Evolutionary conservation across 2,888 invertebrate genomes (phyloP).

Genomic region (Pycnomerus fuliginosus): DNA sequence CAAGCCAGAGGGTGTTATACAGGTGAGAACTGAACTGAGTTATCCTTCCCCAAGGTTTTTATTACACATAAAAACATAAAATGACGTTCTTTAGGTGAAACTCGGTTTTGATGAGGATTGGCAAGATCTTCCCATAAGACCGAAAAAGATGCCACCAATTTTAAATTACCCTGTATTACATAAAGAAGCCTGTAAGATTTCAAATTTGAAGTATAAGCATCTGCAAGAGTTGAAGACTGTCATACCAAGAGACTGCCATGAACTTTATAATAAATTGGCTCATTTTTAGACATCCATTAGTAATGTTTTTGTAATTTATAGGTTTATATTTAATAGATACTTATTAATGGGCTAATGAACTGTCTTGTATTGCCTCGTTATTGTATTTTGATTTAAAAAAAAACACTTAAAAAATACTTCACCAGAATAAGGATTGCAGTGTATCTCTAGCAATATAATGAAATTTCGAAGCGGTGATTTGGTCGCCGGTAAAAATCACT

Average conservation of each 20-base stretch:
- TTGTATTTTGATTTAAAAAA: too few relatives aligned
- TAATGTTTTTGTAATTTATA: too few relatives aligned
- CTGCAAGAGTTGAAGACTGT: conserved; percentile 10
- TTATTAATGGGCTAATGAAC: too few relatives aligned
- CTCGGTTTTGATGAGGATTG: conserved; percentile 8
- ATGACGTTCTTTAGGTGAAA: conserved; percentile 5
- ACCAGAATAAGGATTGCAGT: too few relatives aligned
- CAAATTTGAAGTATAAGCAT: conserved; percentile 7
- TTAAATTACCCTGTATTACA: not conserved
- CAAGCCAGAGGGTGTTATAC: conserved; percentile 7
- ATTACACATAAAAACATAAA: too few relatives aligned
- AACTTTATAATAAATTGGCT: conserved; percentile 8
- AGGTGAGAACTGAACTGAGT: conserved; percentile 4
- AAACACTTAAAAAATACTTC: too few relatives aligned
- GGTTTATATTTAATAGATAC: too few relatives aligned
- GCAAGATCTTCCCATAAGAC: conserved; percentile 7
- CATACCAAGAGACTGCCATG: conserved; percentile 8
- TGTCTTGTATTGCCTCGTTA: too few relatives aligned
- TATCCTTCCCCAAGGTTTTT: too few relatives aligned
- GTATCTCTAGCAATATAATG: too few relatives aligned
- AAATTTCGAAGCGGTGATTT: too few relatives aligned
- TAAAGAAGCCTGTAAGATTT: conserved; percentile 6
- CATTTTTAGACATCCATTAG: conserved; percentile 5
- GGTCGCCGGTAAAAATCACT: too few relatives aligned
- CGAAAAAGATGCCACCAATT: conserved; percentile 4